These are phyloP conservation scores for Bruchidius siliquastri DNA, from an alignment of 2,888 invertebrate genomes.

Conservation along the genomic window DNA sequence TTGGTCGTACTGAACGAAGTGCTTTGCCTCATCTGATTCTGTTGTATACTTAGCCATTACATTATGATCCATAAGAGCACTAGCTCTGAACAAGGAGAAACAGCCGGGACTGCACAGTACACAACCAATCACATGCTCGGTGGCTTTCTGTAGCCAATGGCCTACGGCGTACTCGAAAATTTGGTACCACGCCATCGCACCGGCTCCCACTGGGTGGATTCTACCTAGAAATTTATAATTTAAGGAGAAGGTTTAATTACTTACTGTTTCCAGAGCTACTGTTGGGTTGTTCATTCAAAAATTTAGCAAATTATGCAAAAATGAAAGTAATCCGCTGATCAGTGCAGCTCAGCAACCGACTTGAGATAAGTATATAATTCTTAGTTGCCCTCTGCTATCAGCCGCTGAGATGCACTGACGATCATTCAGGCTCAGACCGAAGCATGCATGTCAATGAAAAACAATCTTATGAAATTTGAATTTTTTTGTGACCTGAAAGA, in stretches of 20 bases:
- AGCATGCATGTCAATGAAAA: too few species aligned
- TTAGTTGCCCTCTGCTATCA: too few species aligned
- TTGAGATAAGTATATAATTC: too few species aligned
- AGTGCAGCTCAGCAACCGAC: too few species aligned
- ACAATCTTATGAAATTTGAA: too few species aligned
- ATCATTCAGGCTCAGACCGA: too few species aligned
- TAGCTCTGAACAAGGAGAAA: conserved; percentile 84
- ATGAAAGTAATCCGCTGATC: too few species aligned
- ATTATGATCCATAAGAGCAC: conserved; percentile 85
- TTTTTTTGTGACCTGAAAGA: too few species aligned
- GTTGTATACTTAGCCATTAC: conserved; percentile 87
- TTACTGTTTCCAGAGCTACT: too few species aligned
- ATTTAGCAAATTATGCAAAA: too few species aligned
- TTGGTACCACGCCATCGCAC: conserved; percentile 48
- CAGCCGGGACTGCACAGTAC: conserved; percentile 90
- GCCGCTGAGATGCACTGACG: too few species aligned
- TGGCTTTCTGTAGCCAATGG: conserved; percentile 90
- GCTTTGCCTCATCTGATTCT: conserved; percentile 69
- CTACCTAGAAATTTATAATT: conserved; percentile 40
- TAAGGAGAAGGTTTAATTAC: not conserved
- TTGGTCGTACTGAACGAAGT: conserved; percentile 90
- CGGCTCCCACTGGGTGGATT: conserved; percentile 80
- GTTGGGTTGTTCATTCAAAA: too few species aligned
- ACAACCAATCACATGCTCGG: conserved; percentile 85
- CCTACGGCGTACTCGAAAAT: conserved; percentile 89